These are phyloP conservation scores for Ginglymostoma cirratum DNA, from an alignment of 2,113 vertebrate species.

Conservation along the genomic window DNA sequence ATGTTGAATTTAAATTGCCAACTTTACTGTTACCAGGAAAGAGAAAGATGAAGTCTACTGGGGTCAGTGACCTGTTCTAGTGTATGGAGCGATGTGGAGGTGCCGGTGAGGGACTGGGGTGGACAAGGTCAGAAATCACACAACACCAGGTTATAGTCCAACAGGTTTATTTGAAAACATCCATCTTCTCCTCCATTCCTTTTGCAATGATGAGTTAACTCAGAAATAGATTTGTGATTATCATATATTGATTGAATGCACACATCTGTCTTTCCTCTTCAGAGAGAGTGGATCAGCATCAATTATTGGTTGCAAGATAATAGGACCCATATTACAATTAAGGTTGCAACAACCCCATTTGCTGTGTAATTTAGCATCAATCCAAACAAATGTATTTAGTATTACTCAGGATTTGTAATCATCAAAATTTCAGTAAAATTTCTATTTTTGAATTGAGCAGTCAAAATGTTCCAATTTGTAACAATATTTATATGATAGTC, in stretches of 20 bases:
- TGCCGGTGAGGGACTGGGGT: too few relatives aligned
- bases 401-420: neutral
- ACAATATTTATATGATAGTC: neutral
- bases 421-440: neutral
- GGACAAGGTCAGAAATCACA: too few relatives aligned
- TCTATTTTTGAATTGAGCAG: neutral
- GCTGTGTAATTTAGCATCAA: conserved; percentile 4
- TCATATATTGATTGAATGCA: neutral
- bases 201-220: neutral
- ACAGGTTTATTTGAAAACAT: neutral
- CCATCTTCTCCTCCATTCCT: neutral
- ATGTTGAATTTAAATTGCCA: conserved; percentile 7
- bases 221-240: neutral
- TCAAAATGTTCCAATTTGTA: neutral
- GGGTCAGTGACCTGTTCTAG: neutral
- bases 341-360: neutral
- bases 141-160: too few relatives aligned
- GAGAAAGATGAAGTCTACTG: neutral
- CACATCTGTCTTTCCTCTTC: neutral
- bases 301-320: neutral
- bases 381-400: neutral
- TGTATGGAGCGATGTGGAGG: neutral
- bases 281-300: neutral
- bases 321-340: neutral
- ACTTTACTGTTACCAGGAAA: neutral